A percentile compares a stretch with the other conserved stretches of the same genome.
Evolutionary conservation across 2,888 invertebrate species (phyloP).

Genomic region (Laothoe populi): DNA sequence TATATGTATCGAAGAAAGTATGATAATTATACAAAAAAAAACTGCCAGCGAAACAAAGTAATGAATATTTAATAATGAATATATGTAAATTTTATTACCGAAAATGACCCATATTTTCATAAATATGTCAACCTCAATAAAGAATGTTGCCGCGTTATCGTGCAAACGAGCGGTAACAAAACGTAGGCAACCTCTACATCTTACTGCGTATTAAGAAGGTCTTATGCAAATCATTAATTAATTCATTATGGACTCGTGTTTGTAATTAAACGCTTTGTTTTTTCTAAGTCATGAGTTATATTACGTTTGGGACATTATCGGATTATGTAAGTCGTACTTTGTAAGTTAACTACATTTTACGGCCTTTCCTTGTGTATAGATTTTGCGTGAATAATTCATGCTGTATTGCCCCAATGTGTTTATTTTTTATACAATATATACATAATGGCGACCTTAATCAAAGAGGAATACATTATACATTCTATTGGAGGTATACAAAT

Average conservation of each 20-base stretch:
- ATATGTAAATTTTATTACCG: slow-evolving; percentile 5
- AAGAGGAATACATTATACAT: no score
- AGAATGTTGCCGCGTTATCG: slow-evolving; percentile 35
- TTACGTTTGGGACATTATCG: slow-evolving; percentile 2
- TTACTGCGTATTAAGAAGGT: slow-evolving; percentile 45
- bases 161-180: slow-evolving; percentile 36
- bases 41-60: neutral
- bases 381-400: neutral
- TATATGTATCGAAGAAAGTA: no score
- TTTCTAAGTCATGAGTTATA: neutral
- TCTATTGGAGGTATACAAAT: no score
- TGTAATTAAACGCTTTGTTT: slow-evolving; percentile 19
- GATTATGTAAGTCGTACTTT: slow-evolving; percentile 8
- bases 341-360: neutral
- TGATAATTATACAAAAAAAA: no score
- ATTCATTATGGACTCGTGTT: slow-evolving; percentile 35
- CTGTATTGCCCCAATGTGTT: no score
- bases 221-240: slow-evolving; percentile 51
- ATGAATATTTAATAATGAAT: neutral
- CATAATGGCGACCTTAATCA: no score
- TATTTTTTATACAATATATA: no score
- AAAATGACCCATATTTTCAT: slow-evolving; percentile 15
- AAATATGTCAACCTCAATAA: slow-evolving; percentile 24
- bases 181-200: slow-evolving; percentile 37
- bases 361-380: neutral